Percentiles rank a stretch among this genome's conserved stretches.
Evolutionary conservation across 1,140 invertebrate genomes (phyloP).

Genomic region (Atta cephalotes): DNA sequence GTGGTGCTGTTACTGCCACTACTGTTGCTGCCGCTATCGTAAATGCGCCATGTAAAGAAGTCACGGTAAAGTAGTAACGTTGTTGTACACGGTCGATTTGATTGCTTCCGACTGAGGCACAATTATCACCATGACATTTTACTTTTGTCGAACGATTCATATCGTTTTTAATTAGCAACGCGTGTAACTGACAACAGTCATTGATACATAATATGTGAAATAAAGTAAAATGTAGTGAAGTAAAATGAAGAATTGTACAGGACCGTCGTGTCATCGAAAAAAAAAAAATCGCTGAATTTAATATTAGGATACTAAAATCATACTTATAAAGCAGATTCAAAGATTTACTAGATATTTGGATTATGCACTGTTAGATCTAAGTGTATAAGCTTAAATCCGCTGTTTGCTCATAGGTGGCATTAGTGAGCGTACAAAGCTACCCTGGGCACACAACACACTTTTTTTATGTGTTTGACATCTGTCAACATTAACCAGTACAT

Average conservation of each 20-base stretch:
- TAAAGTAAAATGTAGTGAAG: not conserved
- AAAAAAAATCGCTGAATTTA: not conserved
- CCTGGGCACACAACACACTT: too few relatives aligned
- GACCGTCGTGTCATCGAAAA: conserved; percentile 11
- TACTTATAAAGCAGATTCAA: conserved; percentile 31
- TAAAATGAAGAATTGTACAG: not conserved
- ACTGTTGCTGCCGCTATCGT: not conserved
- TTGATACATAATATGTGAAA: conserved; percentile 23
- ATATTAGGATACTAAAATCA: not conserved
- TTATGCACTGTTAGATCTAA: not conserved
- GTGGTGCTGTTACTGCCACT: not conserved
- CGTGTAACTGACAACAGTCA: conserved; percentile 54
- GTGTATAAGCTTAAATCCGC: too few relatives aligned
- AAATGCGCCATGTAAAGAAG: conserved; percentile 14
- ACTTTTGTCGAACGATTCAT: conserved; percentile 44
- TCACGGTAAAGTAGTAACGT: conserved; percentile 30
- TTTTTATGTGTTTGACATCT: too few relatives aligned
- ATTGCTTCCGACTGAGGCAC: conserved; percentile 45
- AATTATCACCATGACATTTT: conserved; percentile 50
- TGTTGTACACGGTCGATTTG: conserved; percentile 34
- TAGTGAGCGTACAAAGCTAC: too few relatives aligned
- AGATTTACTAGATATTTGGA: not conserved
- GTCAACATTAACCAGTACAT: too few relatives aligned
- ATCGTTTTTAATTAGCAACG: conserved; percentile 57
- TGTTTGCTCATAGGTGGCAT: too few relatives aligned